phyloP scores from a whole-genome alignment of 2,888 invertebrate species.

The Cryptus viduatorius region DNA sequence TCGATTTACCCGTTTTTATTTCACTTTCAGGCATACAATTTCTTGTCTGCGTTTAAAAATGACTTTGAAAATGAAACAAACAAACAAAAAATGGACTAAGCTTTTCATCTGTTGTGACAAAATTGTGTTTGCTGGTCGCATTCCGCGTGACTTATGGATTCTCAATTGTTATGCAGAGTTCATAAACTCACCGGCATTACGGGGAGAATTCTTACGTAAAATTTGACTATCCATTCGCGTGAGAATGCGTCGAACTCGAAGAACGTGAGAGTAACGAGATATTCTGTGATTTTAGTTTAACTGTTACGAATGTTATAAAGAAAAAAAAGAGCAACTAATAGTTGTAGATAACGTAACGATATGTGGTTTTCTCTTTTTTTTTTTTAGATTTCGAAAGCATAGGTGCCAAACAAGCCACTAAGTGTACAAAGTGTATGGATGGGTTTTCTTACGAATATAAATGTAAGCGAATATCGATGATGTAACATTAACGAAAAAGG shows the following conservation, averaged over 20 bases:
- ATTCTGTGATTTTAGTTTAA: constrained; percentile 79
- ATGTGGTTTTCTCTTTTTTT: constrained; percentile 3
- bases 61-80: background rate
- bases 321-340: constrained; percentile 21
- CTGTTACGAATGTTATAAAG: constrained; percentile 42
- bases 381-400: constrained; percentile 45
- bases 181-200: background rate
- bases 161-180: constrained; percentile 25
- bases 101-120: constrained; percentile 40
- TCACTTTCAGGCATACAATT: constrained; percentile 14
- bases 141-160: constrained; percentile 11
- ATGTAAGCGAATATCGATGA: constrained; percentile 58
- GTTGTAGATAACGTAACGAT: constrained; percentile 18
- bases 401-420: constrained; percentile 68
- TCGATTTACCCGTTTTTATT: constrained; percentile 22
- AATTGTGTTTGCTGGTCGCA: constrained; percentile 10
- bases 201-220: constrained; percentile 37
- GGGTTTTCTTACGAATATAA: constrained; percentile 61
- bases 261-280: constrained; percentile 57
- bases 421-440: constrained; percentile 70
- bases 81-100: constrained; percentile 7
- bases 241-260: constrained; percentile 32
- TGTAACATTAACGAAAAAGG: constrained; percentile 42
- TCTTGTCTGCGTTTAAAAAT: constrained; percentile 7
- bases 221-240: constrained; percentile 38